Evolutionary conservation across 1,140 invertebrate genomes (phyloP), one percentile per base, ranked within the genome.

Genomic region (Arctopsyche grandis): DNA sequence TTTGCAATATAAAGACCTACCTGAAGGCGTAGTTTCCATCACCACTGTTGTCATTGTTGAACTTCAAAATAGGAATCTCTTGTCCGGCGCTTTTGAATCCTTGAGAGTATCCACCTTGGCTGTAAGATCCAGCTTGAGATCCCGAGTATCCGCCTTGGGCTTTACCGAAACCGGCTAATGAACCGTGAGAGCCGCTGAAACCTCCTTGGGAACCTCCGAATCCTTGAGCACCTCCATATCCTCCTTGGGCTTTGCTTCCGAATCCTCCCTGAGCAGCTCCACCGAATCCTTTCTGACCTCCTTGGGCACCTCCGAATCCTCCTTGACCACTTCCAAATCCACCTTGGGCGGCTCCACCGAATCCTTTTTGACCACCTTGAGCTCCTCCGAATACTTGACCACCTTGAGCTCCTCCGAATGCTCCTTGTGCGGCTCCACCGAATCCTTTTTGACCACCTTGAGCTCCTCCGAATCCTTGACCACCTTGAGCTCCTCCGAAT

Each of bases 1-100:
- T n/a, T n/a, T n/a, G n/a, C n/a, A 10, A 14, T 24, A 46, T 48
- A 16, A 38, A 70, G 58, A 12, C 73, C 43, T 80, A 85, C 83
- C 81, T 83, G 81, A 83, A 85, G 43, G 60, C 77, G 78, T 85
- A 87, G 60, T 79, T 83, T 63, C 86, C 86, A 81, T 86, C 85
- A n/a, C 84, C 85, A 58, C 83, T 83, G 74, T 85, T 85, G 63
- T 86, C 85, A 48, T 83, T 84, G 63, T 80, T 83, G 75, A 78
- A 84, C 38, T 75, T 79, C 0, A 83, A 46, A 70, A 83, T 83
- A 14, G 83, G 83, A 46, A 83, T 81, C 19, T 83, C 80, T 79
- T 81, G 80, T 43, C 80, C 80, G 1, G 74, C 52, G 44, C 77
- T 79, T 70, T 79, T 81, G 69, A 26, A 69, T 74, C 71, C 63